Conservation (phyloP, 2,888 invertebrate species). For the Helicoverpa assulta region DNA sequence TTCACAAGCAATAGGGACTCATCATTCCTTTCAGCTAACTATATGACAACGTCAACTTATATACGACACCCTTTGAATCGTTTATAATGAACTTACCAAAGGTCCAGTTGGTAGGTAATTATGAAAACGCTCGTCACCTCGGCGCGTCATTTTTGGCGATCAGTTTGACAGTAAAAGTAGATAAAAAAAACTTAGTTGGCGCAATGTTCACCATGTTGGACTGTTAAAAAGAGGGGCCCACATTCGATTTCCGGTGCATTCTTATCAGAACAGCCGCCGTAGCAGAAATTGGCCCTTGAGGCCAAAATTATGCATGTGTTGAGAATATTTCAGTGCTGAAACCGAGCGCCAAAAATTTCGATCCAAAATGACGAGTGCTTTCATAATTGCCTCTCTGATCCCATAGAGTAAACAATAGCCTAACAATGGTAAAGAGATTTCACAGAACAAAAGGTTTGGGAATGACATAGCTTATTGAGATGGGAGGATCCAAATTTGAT, state of each 20-base stretch:
- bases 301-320: no score
- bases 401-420: constrained; percentile 28
- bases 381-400: constrained; percentile 19
- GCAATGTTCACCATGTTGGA: no score
- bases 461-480: constrained; percentile 27
- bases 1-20: constrained; percentile 16
- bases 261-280: no score
- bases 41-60: constrained; percentile 25
- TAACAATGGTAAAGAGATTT: constrained; percentile 26
- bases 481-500: constrained; percentile 22
- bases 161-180: background rate
- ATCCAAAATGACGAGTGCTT: no score
- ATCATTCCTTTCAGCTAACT: constrained; percentile 3
- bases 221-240: no score
- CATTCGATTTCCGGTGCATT: no score
- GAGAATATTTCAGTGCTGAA: no score
- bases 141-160: no score
- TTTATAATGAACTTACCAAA: constrained; percentile 28
- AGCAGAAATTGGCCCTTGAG: no score
- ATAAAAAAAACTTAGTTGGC: no score
- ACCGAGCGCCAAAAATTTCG: no score
- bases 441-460: constrained; percentile 31
- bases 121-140: no score
- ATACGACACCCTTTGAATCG: constrained; percentile 31
- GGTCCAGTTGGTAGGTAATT: background rate